phyloP scores from a whole-genome alignment of 2,888 invertebrate genomes.

The Nemoura dubitans region DNA sequence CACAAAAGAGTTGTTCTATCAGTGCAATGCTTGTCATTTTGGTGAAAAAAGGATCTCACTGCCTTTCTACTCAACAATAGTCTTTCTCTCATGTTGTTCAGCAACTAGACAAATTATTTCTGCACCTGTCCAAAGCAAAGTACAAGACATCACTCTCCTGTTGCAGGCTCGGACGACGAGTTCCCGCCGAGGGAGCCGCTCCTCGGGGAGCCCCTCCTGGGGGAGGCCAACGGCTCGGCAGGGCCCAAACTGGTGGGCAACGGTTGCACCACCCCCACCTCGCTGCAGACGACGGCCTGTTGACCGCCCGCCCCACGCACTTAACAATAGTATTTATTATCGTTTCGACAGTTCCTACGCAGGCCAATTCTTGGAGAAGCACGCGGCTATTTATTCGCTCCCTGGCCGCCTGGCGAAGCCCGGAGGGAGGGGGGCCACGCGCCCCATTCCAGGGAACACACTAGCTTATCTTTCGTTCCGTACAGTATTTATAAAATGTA shows the following conservation, averaged over 20 bases:
- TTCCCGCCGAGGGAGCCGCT: not conserved
- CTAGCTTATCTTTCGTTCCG: conserved; percentile 37
- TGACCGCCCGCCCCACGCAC: conserved; percentile 47
- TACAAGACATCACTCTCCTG: conserved; percentile 43
- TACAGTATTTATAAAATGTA: conserved; percentile 44
- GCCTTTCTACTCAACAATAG: no score
- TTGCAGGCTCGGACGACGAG: conserved; percentile 50
- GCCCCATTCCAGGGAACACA: conserved; percentile 5
- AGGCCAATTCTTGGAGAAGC: conserved; percentile 3
- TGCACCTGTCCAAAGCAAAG: not conserved
- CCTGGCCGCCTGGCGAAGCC: not conserved
- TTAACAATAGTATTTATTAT: conserved; percentile 38
- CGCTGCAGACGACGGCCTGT: conserved; percentile 54
- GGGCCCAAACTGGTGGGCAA: conserved; percentile 51
- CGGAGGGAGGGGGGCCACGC: not conserved
- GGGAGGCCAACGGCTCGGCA: not conserved
- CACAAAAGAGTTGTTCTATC: no score
- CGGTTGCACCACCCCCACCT: conserved; percentile 52
- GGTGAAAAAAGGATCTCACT: no score
- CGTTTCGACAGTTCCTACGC: conserved; percentile 39
- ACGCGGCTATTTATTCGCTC: conserved; percentile 12
- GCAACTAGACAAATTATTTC: not conserved
- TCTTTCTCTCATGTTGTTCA: no score
- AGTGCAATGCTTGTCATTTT: no score
- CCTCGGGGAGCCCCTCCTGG: not conserved